phyloP scores from a whole-genome alignment of 2,113 vertebrate genomes.

The Pedetes capensis region DNA sequence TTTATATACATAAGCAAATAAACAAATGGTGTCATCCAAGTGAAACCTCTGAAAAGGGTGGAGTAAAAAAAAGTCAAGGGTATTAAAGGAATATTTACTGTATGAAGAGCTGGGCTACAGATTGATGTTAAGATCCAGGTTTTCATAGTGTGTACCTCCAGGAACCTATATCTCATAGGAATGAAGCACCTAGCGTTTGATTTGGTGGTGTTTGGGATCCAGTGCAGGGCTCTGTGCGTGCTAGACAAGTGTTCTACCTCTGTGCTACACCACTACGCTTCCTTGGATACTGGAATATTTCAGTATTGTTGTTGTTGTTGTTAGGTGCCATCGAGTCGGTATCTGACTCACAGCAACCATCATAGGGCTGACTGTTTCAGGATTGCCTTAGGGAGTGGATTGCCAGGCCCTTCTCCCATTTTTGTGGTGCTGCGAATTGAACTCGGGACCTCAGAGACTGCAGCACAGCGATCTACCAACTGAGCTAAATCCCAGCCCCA shows the following conservation, averaged over 20 bases:
- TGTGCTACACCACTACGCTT: not conserved
- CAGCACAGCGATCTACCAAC: no score
- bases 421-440: no score
- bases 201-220: not conserved
- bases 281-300: not conserved
- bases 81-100: not conserved
- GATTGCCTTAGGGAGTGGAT: no score
- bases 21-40: not conserved
- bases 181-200: not conserved
- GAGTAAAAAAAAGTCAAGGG: not conserved
- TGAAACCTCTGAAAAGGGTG: slow-evolving; percentile 16
- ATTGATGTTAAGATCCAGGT: not conserved
- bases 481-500: no score
- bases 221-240: not conserved
- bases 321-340: no score
- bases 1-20: not conserved
- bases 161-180: not conserved
- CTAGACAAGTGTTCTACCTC: not conserved
- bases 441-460: no score
- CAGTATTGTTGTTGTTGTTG: no score
- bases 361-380: no score
- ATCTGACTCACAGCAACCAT: no score
- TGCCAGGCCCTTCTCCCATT: no score
- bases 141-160: not conserved
- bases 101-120: not conserved